Evolutionary conservation across 2,113 vertebrate species (phyloP).

Genomic region (Carassius auratus): DNA sequence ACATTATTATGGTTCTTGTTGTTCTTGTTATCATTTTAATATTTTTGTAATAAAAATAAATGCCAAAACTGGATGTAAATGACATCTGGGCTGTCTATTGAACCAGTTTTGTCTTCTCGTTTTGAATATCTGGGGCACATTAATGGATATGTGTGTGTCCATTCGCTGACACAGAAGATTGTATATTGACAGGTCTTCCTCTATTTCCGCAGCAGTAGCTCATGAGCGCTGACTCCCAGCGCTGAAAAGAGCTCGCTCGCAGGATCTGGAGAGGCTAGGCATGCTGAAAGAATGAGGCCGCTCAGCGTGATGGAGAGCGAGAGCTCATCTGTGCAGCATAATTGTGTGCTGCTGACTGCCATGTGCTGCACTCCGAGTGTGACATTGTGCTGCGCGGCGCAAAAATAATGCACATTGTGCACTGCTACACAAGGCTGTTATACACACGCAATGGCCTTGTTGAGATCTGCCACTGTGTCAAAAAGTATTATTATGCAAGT

Average conservation of each 20-base stretch:
- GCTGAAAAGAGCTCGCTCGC: neutral
- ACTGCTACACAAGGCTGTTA: neutral
- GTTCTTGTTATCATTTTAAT: no score
- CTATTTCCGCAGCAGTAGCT: constrained; percentile 19
- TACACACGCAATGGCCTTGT: neutral
- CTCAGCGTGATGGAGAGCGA: neutral
- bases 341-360: no score
- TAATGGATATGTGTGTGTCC: neutral
- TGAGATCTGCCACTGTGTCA: neutral
- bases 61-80: neutral
- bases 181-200: constrained; percentile 19
- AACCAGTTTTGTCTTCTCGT: neutral
- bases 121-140: neutral
- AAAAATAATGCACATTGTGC: neutral
- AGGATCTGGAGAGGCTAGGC: neutral
- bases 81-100: neutral
- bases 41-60: neutral
- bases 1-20: no score
- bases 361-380: no score
- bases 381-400: neutral
- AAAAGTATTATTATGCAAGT: constrained; percentile 18
- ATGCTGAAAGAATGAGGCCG: constrained; percentile 36
- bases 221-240: neutral
- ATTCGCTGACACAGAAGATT: neutral
- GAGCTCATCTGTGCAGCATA: constrained; percentile 11